These are phyloP conservation scores for Drosophila navojoa DNA, from an alignment of 1,140 invertebrate species.

Conservation along the genomic window DNA sequence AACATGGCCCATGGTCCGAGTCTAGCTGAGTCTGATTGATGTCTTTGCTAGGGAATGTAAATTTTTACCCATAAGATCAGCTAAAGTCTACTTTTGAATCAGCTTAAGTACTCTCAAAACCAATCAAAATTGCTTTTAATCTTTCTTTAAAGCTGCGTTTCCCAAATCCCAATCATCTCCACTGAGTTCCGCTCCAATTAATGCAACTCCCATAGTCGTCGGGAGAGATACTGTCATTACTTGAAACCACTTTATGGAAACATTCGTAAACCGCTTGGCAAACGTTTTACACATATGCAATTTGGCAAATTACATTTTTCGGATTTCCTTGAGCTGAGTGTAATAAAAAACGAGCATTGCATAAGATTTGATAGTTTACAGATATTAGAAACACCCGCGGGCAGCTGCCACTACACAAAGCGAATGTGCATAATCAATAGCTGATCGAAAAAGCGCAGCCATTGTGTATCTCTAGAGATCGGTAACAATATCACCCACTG, in stretches of 20 bases:
- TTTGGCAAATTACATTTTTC: slow-evolving; percentile 9
- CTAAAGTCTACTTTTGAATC: no score
- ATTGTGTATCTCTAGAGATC: slow-evolving; percentile 1
- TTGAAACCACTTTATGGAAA: not conserved
- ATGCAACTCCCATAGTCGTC: not conserved
- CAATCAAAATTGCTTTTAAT: no score
- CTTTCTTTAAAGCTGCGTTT: no score
- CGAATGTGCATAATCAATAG: slow-evolving; percentile 1
- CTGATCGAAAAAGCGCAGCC: slow-evolving; percentile 11
- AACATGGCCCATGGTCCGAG: no score
- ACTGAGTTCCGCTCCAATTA: not conserved
- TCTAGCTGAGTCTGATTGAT: no score
- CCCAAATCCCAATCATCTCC: not conserved
- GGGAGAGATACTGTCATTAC: not conserved
- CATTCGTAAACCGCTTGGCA: not conserved
- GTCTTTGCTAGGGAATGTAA: no score
- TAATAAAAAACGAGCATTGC: not conserved
- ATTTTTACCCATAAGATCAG: no score
- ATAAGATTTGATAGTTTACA: not conserved
- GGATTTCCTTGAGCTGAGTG: slow-evolving; percentile 9
- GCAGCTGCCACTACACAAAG: not conserved
- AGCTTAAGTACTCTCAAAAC: no score
- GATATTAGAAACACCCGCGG: not conserved
- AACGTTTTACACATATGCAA: slow-evolving; percentile 1
- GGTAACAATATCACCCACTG: slow-evolving; percentile 50